A percentile compares a stretch with the other conserved stretches of the same genome.
phyloP scores from a whole-genome alignment of 1,140 invertebrate genomes.

The Nomia melanderi region DNA sequence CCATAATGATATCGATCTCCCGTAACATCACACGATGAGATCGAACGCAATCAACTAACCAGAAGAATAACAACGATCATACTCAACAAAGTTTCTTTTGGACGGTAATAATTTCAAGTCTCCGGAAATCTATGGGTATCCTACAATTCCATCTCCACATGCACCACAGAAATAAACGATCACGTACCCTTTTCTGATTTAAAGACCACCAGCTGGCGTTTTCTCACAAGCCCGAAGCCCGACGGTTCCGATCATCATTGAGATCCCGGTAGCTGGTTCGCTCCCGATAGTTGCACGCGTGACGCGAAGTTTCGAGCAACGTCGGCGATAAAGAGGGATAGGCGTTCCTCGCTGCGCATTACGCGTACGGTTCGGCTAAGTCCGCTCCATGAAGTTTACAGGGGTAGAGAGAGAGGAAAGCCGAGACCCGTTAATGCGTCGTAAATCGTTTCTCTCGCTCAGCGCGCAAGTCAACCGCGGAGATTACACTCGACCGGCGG shows the following conservation, averaged over 20 bases:
- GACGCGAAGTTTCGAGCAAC: conserved; percentile 36
- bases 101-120: too few relatives aligned
- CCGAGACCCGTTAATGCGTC: conserved; percentile 42
- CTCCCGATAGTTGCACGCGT: conserved; percentile 24
- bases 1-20: too few relatives aligned
- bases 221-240: neutral
- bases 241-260: conserved; percentile 17
- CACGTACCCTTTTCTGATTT: neutral
- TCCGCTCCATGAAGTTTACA: conserved; percentile 52
- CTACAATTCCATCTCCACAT: too few relatives aligned
- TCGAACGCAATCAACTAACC: too few relatives aligned
- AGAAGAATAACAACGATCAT: too few relatives aligned
- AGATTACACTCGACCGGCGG: conserved; percentile 51
- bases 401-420: conserved; percentile 22
- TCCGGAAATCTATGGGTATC: too few relatives aligned
- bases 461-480: conserved; percentile 40
- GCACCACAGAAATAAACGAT: neutral
- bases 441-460: conserved; percentile 53
- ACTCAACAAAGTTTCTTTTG: too few relatives aligned
- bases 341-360: conserved; percentile 1
- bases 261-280: conserved; percentile 19
- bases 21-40: too few relatives aligned
- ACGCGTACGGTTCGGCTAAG: conserved; percentile 45
- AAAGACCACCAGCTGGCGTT: neutral
- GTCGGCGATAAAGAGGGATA: neutral